A percentile compares a stretch with the other conserved stretches of the same genome.
phyloP scores from a whole-genome alignment of 2,113 vertebrate species.

The Neotoma lepida region DNA sequence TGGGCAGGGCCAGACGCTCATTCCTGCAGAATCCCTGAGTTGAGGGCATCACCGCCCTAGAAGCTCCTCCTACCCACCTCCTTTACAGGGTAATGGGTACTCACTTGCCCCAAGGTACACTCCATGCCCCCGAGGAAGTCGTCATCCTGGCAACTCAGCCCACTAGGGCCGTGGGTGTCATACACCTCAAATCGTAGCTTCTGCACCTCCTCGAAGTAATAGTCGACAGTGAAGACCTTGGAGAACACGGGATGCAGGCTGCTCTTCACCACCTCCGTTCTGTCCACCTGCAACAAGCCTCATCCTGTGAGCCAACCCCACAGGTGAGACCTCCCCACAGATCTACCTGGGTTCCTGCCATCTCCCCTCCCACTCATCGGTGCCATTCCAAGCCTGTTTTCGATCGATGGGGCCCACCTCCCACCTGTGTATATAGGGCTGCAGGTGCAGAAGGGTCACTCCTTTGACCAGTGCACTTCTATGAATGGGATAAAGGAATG shows the following conservation, averaged over 20 bases:
- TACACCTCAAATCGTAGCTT: slow-evolving; percentile 96
- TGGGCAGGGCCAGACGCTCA: neutral
- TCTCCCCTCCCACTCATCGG: no score
- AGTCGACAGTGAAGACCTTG: slow-evolving; percentile 94
- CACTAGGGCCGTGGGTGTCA: slow-evolving; percentile 92
- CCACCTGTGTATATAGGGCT: neutral
- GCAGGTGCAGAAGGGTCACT: neutral
- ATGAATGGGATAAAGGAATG: neutral
- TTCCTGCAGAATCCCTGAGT: neutral
- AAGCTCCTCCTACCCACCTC: neutral
- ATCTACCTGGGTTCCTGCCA: no score
- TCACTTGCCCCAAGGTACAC: slow-evolving; percentile 95
- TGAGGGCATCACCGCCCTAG: neutral
- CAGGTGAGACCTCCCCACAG: accelerated
- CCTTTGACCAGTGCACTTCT: neutral
- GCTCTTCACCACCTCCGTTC: slow-evolving; percentile 96
- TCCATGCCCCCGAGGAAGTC: slow-evolving; percentile 96
- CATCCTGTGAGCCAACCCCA: neutral
- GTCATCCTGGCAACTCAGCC: slow-evolving; percentile 90
- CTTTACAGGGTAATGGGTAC: accelerated
- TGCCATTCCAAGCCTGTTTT: neutral
- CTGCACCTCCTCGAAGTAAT: slow-evolving; percentile 97
- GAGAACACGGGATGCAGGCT: slow-evolving; percentile 95
- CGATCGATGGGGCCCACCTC: no score
- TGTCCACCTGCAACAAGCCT: slow-evolving; percentile 88